Base-by-base conservation (phyloP, 2,113 vertebrate species). In the Pseudonaja textilis region DNA sequence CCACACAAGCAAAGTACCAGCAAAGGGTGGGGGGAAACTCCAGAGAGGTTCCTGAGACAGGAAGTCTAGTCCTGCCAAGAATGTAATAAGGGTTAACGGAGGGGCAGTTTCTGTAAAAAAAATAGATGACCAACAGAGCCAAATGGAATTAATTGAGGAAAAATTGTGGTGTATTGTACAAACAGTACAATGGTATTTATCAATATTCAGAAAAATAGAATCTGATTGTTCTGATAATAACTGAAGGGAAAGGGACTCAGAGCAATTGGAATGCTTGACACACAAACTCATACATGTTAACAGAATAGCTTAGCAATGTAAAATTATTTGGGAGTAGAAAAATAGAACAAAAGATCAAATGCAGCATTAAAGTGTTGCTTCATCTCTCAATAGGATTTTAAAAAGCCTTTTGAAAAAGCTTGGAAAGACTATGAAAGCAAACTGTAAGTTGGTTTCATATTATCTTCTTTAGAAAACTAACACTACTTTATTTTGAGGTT, bases 341-440 rank as follows among this genome's bases (percentile, higher is more conserved):
- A 81, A 34, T 22, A 50, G 10, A 23, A 91, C 14, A 23, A 87
- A 52, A 85, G 9, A 88, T 25, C 6, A 14, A 59, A 69, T 29
- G 12, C 59, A 50, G 22, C 59, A 59, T 54, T 42, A 89, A 89
- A 56, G 23, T 34, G 3, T 69, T 45, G 10, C 34, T 54, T 85
- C 92, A 25, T 94, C 59, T 95, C 85, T 89, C 74, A 61, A 89
- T 88, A 98, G 97, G 97, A 98, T 90, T 94, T 98, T 94, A 98
- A 97, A 95, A 98, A 98, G 87, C 97, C 97, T 7, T 97, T 98
- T 96, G 97, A 98, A 89, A 98, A 97, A 96, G 96, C 97, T 26
- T 98, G 97, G 97, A 97, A 97, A 93, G 97, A 97, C 95, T 98
- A 97, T 91, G 97, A 98, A 90, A 97, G 89, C 92, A 98, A 98